phyloP scores from a whole-genome alignment of 2,797 vertebrate species.

The Monodelphis domestica region DNA sequence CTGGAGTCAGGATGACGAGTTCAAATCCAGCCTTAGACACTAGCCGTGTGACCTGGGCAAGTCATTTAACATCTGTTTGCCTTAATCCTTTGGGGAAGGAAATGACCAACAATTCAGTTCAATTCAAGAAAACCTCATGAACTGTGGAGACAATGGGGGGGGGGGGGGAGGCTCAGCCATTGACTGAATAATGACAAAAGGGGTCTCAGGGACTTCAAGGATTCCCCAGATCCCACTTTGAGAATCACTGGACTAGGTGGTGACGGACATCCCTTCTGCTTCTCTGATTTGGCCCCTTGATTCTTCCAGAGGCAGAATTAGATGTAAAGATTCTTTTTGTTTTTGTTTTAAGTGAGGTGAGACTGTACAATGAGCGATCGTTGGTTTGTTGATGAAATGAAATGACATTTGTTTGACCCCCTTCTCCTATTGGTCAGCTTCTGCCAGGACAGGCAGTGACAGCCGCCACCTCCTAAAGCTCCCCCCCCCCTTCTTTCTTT shows the following conservation, averaged over 20 bases:
- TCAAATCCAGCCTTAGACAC: neutral
- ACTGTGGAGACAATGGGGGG: too few relatives aligned
- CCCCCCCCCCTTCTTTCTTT: constrained; percentile 12
- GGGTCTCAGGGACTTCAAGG: neutral
- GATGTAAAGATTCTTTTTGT: neutral
- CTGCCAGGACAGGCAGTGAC: neutral
- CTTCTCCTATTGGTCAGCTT: neutral
- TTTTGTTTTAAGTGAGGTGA: neutral
- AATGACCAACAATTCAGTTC: neutral
- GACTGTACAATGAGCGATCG: neutral
- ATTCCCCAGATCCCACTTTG: neutral
- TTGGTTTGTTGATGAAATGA: neutral
- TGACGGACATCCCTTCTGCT: neutral
- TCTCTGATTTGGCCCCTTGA: neutral
- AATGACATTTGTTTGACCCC: neutral
- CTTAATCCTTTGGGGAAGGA: neutral
- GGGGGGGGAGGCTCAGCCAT: too few relatives aligned
- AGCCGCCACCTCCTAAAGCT: neutral
- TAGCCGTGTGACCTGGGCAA: neutral
- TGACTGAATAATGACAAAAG: neutral
- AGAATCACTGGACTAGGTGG: neutral
- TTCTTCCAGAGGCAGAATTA: neutral
- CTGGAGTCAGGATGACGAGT: neutral
- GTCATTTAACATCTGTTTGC: neutral
- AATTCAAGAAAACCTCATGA: neutral